Percentiles rank a stretch among this genome's conserved stretches.
phyloP scores from a whole-genome alignment of 2,797 vertebrate genomes.

The Mus minutoides region DNA sequence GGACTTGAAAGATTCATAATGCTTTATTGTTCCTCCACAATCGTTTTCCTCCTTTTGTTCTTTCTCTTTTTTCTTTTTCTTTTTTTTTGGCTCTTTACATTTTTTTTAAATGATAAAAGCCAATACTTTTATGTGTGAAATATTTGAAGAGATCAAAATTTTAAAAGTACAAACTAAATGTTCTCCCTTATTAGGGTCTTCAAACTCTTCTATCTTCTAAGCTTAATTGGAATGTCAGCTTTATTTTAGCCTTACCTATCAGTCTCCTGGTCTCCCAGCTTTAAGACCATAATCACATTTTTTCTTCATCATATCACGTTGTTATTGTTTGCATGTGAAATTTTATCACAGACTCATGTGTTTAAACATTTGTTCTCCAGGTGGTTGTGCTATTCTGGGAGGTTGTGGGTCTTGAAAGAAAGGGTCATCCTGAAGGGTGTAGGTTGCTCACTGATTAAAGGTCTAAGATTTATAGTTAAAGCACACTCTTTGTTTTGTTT shows the following conservation, averaged over 20 bases:
- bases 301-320: not conserved
- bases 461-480: too few species aligned
- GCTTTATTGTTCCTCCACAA: not conserved
- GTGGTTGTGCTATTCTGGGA: not conserved
- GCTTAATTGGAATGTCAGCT: not conserved
- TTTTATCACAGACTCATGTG: not conserved
- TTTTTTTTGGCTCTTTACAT: not conserved
- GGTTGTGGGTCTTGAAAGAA: not conserved
- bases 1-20: slow-evolving; percentile 1
- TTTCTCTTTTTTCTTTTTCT: not conserved
- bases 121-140: slow-evolving; percentile 18
- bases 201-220: not conserved
- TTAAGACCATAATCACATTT: not conserved
- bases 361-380: too few species aligned
- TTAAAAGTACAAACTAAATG: not conserved
- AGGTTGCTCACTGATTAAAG: not conserved
- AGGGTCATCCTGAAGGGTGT: not conserved
- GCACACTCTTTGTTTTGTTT: not conserved
- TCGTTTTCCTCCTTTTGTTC: not conserved
- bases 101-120: slow-evolving; percentile 25
- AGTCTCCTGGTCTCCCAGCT: not conserved
- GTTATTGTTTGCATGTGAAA: slow-evolving; percentile 7
- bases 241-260: not conserved
- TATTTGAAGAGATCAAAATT: slow-evolving; percentile 38
- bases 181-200: not conserved